phyloP scores from a whole-genome alignment of 2,888 invertebrate genomes.

The Polyploca ridens region DNA sequence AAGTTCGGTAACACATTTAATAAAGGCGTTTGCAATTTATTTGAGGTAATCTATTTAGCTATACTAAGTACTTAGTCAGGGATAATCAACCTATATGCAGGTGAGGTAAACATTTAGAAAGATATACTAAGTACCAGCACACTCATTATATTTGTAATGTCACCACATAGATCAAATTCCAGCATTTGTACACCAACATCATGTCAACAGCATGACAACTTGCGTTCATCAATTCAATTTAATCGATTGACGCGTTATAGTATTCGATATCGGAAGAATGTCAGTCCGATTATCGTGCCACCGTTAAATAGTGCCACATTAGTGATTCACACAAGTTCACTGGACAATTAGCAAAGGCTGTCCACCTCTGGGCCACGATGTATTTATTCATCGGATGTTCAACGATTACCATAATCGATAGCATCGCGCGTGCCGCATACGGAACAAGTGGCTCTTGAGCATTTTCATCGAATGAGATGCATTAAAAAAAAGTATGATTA shows the following conservation, averaged over 20 bases:
- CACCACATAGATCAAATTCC: neutral
- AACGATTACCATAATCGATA: slow-evolving; percentile 83
- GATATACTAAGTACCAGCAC: neutral
- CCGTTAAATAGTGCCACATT: slow-evolving; percentile 72
- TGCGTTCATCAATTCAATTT: slow-evolving; percentile 16
- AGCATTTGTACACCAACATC: slow-evolving; percentile 1
- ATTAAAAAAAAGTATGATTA: slow-evolving; percentile 40
- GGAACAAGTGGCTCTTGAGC: slow-evolving; percentile 62
- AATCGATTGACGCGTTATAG: slow-evolving; percentile 28
- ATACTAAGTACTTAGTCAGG: neutral
- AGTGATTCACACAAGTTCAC: slow-evolving; percentile 80
- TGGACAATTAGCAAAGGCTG: slow-evolving; percentile 84
- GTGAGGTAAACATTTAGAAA: neutral
- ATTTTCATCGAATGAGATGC: slow-evolving; percentile 69
- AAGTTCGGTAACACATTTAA: neutral
- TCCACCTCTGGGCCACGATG: slow-evolving; percentile 79
- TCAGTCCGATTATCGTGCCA: slow-evolving; percentile 52
- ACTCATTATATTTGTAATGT: neutral
- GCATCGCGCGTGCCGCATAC: slow-evolving; percentile 79
- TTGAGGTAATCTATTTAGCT: neutral
- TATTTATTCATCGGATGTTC: slow-evolving; percentile 83
- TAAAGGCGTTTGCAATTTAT: neutral
- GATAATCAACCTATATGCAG: neutral
- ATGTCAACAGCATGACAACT: neutral
- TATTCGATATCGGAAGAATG: slow-evolving; percentile 51